Conservation (phyloP, 2,797 vertebrate genomes). For the Leptoclinus maculatus region DNA sequence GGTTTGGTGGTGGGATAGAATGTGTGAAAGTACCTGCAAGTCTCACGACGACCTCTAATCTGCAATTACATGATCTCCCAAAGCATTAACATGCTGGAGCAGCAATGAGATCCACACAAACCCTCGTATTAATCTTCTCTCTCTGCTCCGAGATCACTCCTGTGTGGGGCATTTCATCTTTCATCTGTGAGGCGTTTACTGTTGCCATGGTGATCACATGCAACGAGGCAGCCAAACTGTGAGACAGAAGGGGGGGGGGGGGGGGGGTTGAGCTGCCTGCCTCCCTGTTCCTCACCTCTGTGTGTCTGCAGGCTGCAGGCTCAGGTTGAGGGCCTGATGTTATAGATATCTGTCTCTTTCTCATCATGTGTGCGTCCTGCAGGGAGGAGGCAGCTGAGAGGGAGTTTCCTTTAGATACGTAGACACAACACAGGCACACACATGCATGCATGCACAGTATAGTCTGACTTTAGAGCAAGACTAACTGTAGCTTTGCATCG, state of each 20-base stretch:
- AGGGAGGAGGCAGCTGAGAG: not conserved
- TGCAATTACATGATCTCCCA: not conserved
- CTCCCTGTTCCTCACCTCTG: not conserved
- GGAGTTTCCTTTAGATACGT: not conserved
- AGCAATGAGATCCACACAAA: conserved; percentile 1
- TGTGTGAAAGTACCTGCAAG: not conserved
- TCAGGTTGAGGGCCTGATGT: not conserved
- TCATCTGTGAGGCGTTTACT: conserved; percentile 35
- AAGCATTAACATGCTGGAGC: not conserved
- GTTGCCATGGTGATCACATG: conserved; percentile 47
- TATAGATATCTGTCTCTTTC: too few relatives aligned
- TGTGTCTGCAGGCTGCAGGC: not conserved
- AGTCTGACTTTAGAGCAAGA: not conserved
- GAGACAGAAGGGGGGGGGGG: not conserved
- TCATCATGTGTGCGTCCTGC: not conserved
- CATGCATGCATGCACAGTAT: not conserved
- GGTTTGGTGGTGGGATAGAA: not conserved
- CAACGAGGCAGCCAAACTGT: not conserved
- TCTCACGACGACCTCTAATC: not conserved
- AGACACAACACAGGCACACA: not conserved
- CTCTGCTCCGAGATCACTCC: conserved; percentile 8
- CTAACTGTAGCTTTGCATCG: not conserved
- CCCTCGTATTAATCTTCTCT: conserved; percentile 8
- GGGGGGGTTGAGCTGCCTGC: not conserved
- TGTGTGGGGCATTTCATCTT: conserved; percentile 13